Base-by-base conservation (phyloP, 2,888 invertebrate species). In the Phoronis australis region DNA sequence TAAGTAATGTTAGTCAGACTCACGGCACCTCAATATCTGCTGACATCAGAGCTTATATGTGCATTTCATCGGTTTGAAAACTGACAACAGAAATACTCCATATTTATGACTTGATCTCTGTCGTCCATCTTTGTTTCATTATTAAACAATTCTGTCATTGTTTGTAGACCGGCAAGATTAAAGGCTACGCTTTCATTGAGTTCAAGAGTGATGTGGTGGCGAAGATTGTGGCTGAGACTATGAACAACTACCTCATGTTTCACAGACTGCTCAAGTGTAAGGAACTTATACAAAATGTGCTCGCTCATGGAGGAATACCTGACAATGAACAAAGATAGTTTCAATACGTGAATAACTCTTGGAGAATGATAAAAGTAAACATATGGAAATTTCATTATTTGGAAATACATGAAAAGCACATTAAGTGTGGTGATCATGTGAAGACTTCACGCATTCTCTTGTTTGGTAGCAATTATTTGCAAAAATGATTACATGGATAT, bases 211-310 rank as follows among this genome's bases (percentile, higher is more conserved):
- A 85, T 18, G 86, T 88, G 52, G 95, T 96, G 0, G 97, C 94
- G 0, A 83, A 92, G 78, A 86, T 96, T 61, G 96, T 88, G 2
- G 93, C 95, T 0, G 90, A 94, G 59, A 87, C 94, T 0, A 97
- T 97, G 95, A 87, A 97, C 73, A 96, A 95, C 76, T 97, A 97
- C 76, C 80, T 97, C 1, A 94, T 97, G 92, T 93, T 89, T 65
- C 88, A 93, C 58, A 85, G 88, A 72, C 79, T 94, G 31, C 77
- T 97, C 6, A 90, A 90, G 82, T 87, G 90, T 88, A 81, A 75
- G 75, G 65, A 39, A n/a, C 9, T 35, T 6, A 27, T 15, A 37
- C 15, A 3, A 40, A 22, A 40, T 42, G 18, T 18, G n/a, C n/a
- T n/a, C n/a, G n/a, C n/a, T n/a, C n/a, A n/a, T n/a, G n/a, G n/a